These are phyloP conservation scores for Denticeps clupeoides DNA, from an alignment of 2,797 vertebrate species.

Conservation along the genomic window DNA sequence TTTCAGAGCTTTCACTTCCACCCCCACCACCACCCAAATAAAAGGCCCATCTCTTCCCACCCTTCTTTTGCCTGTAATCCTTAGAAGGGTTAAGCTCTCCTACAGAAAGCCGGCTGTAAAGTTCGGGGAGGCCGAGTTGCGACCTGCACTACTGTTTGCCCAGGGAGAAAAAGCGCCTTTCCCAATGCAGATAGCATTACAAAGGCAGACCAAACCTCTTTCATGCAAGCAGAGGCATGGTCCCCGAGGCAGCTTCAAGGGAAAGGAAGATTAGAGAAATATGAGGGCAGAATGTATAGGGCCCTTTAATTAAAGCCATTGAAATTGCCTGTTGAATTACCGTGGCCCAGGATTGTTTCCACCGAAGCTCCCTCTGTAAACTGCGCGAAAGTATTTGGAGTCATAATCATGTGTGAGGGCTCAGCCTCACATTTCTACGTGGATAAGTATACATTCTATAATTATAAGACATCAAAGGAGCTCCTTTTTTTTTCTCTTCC, in stretches of 20 bases:
- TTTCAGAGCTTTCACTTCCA: not conserved
- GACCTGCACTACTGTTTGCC: slow-evolving; percentile 49
- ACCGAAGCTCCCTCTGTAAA: not conserved
- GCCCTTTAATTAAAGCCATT: slow-evolving; percentile 30
- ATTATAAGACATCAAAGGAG: slow-evolving; percentile 3
- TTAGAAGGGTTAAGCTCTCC: slow-evolving; percentile 1
- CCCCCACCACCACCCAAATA: not conserved
- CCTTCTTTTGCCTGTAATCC: not conserved
- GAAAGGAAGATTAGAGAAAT: slow-evolving; percentile 47
- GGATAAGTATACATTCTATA: too few species aligned
- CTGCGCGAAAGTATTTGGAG: slow-evolving; percentile 10
- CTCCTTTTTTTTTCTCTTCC: too few species aligned
- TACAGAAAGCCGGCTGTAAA: not conserved
- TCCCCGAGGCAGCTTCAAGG: slow-evolving; percentile 41
- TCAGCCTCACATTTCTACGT: too few species aligned
- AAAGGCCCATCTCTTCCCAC: not conserved
- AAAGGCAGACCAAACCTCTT: slow-evolving; percentile 29
- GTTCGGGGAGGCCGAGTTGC: slow-evolving; percentile 29
- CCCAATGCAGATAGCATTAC: slow-evolving; percentile 36
- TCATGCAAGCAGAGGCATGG: slow-evolving; percentile 44
- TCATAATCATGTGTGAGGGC: not conserved
- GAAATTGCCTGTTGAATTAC: slow-evolving; percentile 22
- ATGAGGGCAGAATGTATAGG: slow-evolving; percentile 30
- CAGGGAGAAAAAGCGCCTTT: slow-evolving; percentile 30
- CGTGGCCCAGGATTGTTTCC: slow-evolving; percentile 10